phyloP scores from a whole-genome alignment of 2,797 vertebrate genomes.

The Microctenopoma stevenorrisi region DNA sequence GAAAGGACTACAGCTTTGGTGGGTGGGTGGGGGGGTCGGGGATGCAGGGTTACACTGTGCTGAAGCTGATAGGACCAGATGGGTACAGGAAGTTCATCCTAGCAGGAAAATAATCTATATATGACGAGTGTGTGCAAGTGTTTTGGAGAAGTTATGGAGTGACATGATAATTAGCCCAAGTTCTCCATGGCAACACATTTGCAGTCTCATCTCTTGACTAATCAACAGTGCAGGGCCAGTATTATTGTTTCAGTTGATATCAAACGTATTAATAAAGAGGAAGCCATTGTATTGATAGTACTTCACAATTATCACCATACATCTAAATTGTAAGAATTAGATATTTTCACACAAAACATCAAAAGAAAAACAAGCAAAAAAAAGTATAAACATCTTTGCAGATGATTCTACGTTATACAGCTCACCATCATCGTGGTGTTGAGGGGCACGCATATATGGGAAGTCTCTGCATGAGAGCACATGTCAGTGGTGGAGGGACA shows the following conservation, averaged over 20 bases:
- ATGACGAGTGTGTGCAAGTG: constrained; percentile 22
- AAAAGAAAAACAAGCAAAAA: constrained; percentile 42
- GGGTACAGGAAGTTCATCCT: constrained; percentile 22
- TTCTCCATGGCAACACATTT: constrained; percentile 24
- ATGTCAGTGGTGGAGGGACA: constrained; percentile 28
- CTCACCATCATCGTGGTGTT: constrained; percentile 19
- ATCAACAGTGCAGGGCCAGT: constrained; percentile 61
- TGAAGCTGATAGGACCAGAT: constrained; percentile 31
- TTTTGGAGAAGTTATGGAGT: constrained; percentile 20
- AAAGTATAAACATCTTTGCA: constrained; percentile 47
- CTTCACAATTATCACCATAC: constrained; percentile 67
- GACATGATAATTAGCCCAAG: constrained; percentile 26
- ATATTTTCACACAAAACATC: constrained; percentile 62
- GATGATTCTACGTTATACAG: constrained; percentile 31
- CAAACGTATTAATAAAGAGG: constrained; percentile 46
- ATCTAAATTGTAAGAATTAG: constrained; percentile 46
- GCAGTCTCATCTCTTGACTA: constrained; percentile 33
- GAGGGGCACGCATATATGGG: constrained; percentile 45
- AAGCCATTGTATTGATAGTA: constrained; percentile 66
- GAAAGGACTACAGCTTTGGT: constrained; percentile 16
- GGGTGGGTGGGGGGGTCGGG: neutral
- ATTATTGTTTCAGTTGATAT: constrained; percentile 53
- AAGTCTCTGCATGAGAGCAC: constrained; percentile 19
- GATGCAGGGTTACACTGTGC: constrained; percentile 27
- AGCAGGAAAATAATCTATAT: constrained; percentile 48